Evolutionary conservation across 2,797 vertebrate genomes (phyloP), one percentile per base, ranked within the genome.

Genomic region (Chrosomus eos): DNA sequence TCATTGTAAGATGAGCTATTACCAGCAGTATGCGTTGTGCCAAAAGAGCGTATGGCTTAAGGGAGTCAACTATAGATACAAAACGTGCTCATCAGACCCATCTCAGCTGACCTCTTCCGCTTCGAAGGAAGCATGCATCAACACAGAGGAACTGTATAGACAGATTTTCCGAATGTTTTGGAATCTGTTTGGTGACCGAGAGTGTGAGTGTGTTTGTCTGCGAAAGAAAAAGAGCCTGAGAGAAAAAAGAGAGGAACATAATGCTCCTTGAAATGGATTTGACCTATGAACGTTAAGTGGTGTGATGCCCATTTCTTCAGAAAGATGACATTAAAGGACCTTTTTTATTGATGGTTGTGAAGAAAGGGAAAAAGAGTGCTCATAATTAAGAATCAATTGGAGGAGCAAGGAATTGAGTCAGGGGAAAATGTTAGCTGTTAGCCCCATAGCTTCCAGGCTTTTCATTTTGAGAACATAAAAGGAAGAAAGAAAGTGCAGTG

Each of bases 141-240:
- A 94, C 94, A 97, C 90, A 93, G 95, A 91, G 92, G 21, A 60
- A 94, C 94, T 98, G 96, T 98, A 98, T 97, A 95, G 97, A 97
- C 95, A 97, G 94, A 97, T 98, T 98, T 99, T 98, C 97, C 97
- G 96, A 98, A 98, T 98, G 97, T 97, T 99, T 99, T 97, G 97
- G 94, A 97, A 97, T 97, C 96, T 94, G 96, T 97, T 97, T 96
- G 95, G 95, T 96, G 93, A 94, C 95, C 94, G 94, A 21, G 73
- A 64, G 82, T 77, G 80, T 73, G 80, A 79, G 75, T 38, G 71
- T 43, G 80, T 74, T 82, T 82, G 70, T 31, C 77, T 71, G 48
- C 33, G 16, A 80, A 82, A 80, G 53, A 72, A 77, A 75, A 84
- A 78, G 60, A 79, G 78, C 40, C 66, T 8, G 82, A 60, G 60